These are phyloP conservation scores for Colletes collaris DNA, from an alignment of 2,888 invertebrate genomes.

Conservation along the genomic window DNA sequence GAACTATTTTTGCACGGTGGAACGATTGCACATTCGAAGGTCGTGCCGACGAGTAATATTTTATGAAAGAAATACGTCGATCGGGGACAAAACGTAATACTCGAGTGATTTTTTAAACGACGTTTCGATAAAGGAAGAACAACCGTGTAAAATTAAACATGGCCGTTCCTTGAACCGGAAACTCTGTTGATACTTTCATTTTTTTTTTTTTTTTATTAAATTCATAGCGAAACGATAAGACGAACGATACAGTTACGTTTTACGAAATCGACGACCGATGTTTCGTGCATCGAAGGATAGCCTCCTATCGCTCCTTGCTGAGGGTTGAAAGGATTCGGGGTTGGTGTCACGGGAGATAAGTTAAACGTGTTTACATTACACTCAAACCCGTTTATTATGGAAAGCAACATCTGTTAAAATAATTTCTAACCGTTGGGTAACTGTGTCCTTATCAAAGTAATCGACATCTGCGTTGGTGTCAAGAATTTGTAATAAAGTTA, in stretches of 20 bases:
- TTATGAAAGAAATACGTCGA: slow-evolving; percentile 34
- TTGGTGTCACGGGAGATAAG: slow-evolving; percentile 70
- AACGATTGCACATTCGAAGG: slow-evolving; percentile 54
- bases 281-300: slow-evolving; percentile 17
- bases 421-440: slow-evolving; percentile 72
- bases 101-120: background rate
- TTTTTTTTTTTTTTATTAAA: no score
- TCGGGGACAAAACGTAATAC: slow-evolving; percentile 11
- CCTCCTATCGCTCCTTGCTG: slow-evolving; percentile 32
- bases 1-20: slow-evolving; percentile 58
- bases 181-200: no score
- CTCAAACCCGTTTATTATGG: slow-evolving; percentile 78
- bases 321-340: slow-evolving; percentile 52
- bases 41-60: slow-evolving; percentile 26
- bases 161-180: background rate
- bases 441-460: slow-evolving; percentile 68
- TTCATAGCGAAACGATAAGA: background rate
- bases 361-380: slow-evolving; percentile 77
- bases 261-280: slow-evolving; percentile 4
- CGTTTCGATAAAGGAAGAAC: no score
- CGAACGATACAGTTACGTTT: background rate
- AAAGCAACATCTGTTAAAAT: slow-evolving; percentile 80
- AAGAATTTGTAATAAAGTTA: slow-evolving; percentile 27
- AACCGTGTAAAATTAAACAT: no score
- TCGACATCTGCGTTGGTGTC: slow-evolving; percentile 62